A percentile compares a stretch with the other conserved stretches of the same genome.
phyloP scores from a whole-genome alignment of 2,797 vertebrate genomes.

The Ceryle rudis region DNA sequence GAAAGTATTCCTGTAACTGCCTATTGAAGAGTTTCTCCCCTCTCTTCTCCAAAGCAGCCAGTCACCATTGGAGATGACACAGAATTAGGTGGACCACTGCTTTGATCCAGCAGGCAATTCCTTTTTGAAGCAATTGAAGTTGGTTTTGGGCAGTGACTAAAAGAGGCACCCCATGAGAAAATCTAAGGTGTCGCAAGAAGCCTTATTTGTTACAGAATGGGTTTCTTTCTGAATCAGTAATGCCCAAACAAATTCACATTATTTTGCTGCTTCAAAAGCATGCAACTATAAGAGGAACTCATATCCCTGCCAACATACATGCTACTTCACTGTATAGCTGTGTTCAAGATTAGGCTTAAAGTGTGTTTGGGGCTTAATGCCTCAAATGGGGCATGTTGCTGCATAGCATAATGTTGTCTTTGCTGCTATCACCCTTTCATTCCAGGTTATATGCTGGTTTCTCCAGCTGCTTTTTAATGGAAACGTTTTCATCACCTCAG shows the following conservation, averaged over 20 bases:
- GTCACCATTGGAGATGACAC: background rate
- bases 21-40: background rate
- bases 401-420: background rate
- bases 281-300: background rate
- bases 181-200: background rate
- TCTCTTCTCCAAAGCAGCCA: background rate
- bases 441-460: background rate
- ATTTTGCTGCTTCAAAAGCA: slow-evolving; percentile 4
- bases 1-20: background rate
- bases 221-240: background rate
- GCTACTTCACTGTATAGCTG: background rate
- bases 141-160: slow-evolving; percentile 12
- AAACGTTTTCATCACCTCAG: background rate
- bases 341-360: background rate
- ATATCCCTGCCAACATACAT: background rate
- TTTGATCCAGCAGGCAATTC: slow-evolving; percentile 31
- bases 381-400: background rate
- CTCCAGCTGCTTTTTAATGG: background rate
- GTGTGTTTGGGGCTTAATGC: background rate
- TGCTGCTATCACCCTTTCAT: background rate
- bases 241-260: background rate
- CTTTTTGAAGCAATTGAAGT: background rate
- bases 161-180: background rate
- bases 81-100: background rate
- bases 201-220: background rate